Evolutionary conservation across 2,113 vertebrate genomes (phyloP).

Genomic region (Petaurus breviceps): DNA sequence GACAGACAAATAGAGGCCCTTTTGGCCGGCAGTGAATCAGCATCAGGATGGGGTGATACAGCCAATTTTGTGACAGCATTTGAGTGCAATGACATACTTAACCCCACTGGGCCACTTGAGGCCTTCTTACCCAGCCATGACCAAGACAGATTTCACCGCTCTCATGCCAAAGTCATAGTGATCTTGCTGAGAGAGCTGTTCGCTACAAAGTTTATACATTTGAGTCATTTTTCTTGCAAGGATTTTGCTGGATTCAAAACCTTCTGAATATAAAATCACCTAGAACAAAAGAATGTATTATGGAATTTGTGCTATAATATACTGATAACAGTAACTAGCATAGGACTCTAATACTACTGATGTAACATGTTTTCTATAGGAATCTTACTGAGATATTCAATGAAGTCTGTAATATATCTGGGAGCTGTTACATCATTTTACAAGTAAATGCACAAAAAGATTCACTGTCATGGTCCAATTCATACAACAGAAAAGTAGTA

Average conservation of each 20-base stretch:
- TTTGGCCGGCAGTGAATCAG: neutral
- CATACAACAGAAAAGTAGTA: neutral
- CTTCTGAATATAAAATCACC: slow-evolving; percentile 92
- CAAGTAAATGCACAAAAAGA: neutral
- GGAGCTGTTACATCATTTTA: slow-evolving; percentile 3
- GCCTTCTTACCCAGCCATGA: slow-evolving; percentile 89
- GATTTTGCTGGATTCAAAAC: slow-evolving; percentile 91
- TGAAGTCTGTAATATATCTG: neutral
- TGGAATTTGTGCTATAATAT: neutral
- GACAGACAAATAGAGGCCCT: neutral
- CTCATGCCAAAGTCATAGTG: slow-evolving; percentile 93
- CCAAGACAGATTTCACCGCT: slow-evolving; percentile 91
- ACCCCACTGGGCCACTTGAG: neutral
- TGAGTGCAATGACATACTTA: neutral
- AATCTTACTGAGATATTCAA: neutral
- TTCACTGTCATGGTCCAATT: neutral
- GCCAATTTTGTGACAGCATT: neutral
- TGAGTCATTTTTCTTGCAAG: slow-evolving; percentile 92
- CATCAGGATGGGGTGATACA: neutral
- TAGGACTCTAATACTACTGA: neutral
- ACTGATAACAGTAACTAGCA: neutral
- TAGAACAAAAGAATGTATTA: slow-evolving; percentile 54
- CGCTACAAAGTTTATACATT: slow-evolving; percentile 92
- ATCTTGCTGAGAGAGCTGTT: slow-evolving; percentile 91
- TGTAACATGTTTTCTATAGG: neutral